A percentile compares a stretch with the other conserved stretches of the same genome.
Evolutionary conservation across 2,113 vertebrate genomes (phyloP).

Genomic region (Rhynchopsitta pachyrhyncha): DNA sequence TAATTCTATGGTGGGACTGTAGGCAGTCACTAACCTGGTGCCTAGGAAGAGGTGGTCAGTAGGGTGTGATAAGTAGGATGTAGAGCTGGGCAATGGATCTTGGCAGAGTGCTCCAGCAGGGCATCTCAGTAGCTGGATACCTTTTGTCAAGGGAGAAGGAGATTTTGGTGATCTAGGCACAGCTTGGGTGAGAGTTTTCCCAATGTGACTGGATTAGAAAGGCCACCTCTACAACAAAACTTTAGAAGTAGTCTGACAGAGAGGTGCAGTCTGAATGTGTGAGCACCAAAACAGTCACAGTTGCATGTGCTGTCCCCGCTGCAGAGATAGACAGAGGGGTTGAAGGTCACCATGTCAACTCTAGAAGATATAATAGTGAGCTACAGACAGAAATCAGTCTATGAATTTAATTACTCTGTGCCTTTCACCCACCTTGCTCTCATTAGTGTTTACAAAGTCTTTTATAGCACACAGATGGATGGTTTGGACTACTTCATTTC

Average conservation of each 20-base stretch:
- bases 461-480: accelerated
- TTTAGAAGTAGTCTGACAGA: neutral
- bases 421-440: neutral
- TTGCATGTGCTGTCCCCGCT: accelerated
- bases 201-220: neutral
- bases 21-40: neutral
- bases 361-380: neutral
- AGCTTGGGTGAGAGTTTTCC: neutral
- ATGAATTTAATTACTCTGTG: neutral
- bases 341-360: neutral
- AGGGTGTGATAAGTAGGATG: neutral
- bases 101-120: neutral
- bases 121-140: neutral
- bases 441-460: neutral
- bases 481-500: neutral
- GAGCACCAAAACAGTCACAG: neutral
- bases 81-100: neutral
- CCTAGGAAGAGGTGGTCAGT: neutral
- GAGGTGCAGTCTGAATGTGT: neutral
- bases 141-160: neutral
- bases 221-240: neutral
- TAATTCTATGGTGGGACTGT: neutral
- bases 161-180: neutral
- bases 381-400: neutral
- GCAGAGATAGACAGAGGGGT: neutral